A percentile compares a stretch with the other conserved stretches of the same genome.
phyloP scores from a whole-genome alignment of 2,113 vertebrate genomes.

The Hassar affinis region DNA sequence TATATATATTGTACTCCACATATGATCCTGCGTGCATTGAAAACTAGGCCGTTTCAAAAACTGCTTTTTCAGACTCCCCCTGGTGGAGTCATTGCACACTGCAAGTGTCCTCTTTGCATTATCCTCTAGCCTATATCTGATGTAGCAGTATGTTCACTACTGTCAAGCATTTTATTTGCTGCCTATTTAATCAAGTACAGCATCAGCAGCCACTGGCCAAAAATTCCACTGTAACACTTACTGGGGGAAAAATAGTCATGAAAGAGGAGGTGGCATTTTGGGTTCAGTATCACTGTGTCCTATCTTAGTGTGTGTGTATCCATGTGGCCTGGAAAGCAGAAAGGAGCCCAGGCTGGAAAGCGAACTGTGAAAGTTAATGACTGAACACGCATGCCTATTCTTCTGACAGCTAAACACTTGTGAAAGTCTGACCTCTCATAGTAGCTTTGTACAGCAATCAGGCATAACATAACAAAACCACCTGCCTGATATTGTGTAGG shows the following conservation, averaged over 20 bases:
- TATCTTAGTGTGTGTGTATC: slow-evolving; percentile 12
- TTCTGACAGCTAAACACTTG: not conserved
- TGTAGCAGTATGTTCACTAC: slow-evolving; percentile 6
- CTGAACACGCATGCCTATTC: not conserved
- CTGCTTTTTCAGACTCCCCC: slow-evolving; percentile 34
- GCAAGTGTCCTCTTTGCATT: slow-evolving; percentile 23
- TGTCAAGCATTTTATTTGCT: slow-evolving; percentile 51
- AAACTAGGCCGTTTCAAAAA: not conserved
- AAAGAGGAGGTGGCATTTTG: not conserved
- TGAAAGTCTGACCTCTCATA: not conserved
- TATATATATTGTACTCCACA: not conserved
- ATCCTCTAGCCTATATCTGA: not conserved
- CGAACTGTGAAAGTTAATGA: slow-evolving; percentile 1
- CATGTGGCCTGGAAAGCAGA: slow-evolving; percentile 28
- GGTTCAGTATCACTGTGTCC: slow-evolving; percentile 2
- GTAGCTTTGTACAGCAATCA: not conserved
- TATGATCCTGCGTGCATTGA: not conserved
- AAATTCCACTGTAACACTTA: too few relatives aligned
- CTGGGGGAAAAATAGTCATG: slow-evolving; percentile 65
- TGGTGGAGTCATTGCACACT: slow-evolving; percentile 23
- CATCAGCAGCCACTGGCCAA: slow-evolving; percentile 57
- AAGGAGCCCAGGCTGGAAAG: not conserved
- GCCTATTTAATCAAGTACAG: slow-evolving; percentile 63
- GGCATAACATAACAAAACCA: too few relatives aligned
- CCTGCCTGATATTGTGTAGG: too few relatives aligned